A percentile compares a stretch with the other conserved stretches of the same genome.
These are phyloP conservation scores for Meandrina meandrites DNA, from an alignment of 92 coral and sea anemone genomes.

Conservation along the genomic window DNA sequence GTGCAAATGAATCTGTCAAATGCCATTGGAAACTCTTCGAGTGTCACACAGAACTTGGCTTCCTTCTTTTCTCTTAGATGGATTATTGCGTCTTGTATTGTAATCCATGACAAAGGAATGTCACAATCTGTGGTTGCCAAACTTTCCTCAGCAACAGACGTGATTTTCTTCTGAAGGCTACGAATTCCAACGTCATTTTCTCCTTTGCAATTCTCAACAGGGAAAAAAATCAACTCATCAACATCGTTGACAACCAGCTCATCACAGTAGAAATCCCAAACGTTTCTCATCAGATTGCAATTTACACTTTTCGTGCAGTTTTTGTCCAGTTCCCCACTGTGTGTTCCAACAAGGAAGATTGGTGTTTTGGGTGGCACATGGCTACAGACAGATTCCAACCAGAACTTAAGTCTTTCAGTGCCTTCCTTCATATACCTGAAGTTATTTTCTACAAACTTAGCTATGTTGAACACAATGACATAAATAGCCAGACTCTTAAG, in stretches of 20 bases:
- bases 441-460: conserved; percentile 4
- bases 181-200: conserved; percentile 37
- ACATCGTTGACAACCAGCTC: conserved; percentile 30
- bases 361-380: conserved; percentile 47
- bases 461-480: conserved; percentile 40
- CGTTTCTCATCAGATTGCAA: conserved; percentile 10
- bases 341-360: conserved; percentile 60
- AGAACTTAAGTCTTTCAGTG: conserved; percentile 30
- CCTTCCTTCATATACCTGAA: conserved; percentile 3
- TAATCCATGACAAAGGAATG: conserved; percentile 56
- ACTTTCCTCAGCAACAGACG: conserved; percentile 28
- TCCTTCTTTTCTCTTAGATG: background rate
- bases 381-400: conserved; percentile 62
- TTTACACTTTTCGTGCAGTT: conserved; percentile 1
- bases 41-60: conserved; percentile 32
- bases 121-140: conserved; percentile 6
- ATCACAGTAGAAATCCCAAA: conserved; percentile 35
- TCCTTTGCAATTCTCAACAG: conserved; percentile 46
- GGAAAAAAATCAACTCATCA: conserved; percentile 40
- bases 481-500: conserved; percentile 39
- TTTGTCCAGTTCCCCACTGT: conserved; percentile 20
- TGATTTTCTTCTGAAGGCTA: conserved; percentile 18
- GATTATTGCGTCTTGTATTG: conserved; percentile 48
- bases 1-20: background rate
- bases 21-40: conserved; percentile 29